These are phyloP conservation scores for Zalophus californianus DNA, from an alignment of 2,797 vertebrate species.

Conservation along the genomic window DNA sequence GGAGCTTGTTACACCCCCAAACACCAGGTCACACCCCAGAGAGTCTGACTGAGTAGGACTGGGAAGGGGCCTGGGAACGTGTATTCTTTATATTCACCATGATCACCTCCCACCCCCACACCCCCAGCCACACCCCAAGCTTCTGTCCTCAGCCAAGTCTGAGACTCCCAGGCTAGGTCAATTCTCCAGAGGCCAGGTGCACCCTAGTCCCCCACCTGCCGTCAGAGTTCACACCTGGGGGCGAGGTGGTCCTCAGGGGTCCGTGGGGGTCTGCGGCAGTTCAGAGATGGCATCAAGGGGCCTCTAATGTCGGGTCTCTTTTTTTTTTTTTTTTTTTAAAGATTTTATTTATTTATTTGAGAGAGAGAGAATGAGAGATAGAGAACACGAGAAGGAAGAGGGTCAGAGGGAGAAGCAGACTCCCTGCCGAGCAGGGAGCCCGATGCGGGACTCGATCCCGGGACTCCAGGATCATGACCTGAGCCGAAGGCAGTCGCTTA, in stretches of 20 bases:
- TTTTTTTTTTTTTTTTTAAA: no score
- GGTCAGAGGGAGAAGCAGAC: no score
- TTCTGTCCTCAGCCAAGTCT: neutral
- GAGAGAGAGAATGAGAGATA: no score
- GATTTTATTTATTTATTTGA: no score
- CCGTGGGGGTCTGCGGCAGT: no score
- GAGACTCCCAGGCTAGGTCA: neutral
- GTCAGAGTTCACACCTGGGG: neutral
- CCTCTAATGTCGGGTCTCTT: neutral
- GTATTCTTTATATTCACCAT: neutral
- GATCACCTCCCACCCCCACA: neutral
- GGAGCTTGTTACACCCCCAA: neutral
- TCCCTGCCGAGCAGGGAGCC: no score
- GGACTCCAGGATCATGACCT: no score
- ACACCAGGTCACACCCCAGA: neutral
- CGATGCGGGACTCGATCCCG: no score
- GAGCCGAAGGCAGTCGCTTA: no score
- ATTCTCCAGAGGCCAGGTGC: neutral
- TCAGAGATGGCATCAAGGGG: accelerated
- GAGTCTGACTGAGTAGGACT: neutral
- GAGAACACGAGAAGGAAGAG: no score
- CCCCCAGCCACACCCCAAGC: neutral
- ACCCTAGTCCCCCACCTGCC: neutral
- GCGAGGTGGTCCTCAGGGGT: neutral
- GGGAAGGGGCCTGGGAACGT: neutral